phyloP scores from a whole-genome alignment of 2,797 vertebrate species.

The Onychomys arenicola region DNA sequence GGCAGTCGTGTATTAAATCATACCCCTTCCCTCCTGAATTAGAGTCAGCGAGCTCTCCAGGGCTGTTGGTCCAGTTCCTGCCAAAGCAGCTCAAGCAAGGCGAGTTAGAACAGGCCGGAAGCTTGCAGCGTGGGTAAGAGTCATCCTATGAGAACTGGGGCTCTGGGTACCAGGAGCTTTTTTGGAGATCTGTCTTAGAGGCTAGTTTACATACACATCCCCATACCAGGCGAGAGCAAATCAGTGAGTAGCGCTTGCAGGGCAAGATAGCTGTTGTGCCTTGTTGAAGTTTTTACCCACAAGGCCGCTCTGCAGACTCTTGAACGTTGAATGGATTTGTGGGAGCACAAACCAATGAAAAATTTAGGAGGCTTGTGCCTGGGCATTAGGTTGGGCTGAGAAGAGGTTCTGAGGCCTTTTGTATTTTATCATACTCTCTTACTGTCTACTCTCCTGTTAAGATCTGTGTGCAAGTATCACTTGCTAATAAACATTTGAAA shows the following conservation, averaged over 20 bases:
- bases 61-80: neutral
- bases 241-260: neutral
- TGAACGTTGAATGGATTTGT: neutral
- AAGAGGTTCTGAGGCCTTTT: too few species aligned
- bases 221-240: fast-evolving
- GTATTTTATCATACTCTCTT: neutral
- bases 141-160: neutral
- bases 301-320: neutral
- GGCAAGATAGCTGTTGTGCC: too few species aligned
- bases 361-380: neutral
- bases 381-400: too few species aligned
- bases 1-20: neutral
- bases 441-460: neutral
- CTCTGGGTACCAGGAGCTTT: neutral
- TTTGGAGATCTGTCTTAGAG: neutral
- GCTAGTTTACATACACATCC: neutral
- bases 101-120: neutral
- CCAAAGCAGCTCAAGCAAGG: neutral
- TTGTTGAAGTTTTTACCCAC: neutral
- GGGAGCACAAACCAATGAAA: neutral
- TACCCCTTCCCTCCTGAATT: neutral
- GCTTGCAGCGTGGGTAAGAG: slow-evolving; percentile 57
- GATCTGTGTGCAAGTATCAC: neutral
- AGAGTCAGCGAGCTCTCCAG: slow-evolving; percentile 16
- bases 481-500: neutral